A percentile compares a stretch with the other conserved stretches of the same genome.
phyloP scores from a whole-genome alignment of 2,797 vertebrate genomes.

The Botia almorhae region DNA sequence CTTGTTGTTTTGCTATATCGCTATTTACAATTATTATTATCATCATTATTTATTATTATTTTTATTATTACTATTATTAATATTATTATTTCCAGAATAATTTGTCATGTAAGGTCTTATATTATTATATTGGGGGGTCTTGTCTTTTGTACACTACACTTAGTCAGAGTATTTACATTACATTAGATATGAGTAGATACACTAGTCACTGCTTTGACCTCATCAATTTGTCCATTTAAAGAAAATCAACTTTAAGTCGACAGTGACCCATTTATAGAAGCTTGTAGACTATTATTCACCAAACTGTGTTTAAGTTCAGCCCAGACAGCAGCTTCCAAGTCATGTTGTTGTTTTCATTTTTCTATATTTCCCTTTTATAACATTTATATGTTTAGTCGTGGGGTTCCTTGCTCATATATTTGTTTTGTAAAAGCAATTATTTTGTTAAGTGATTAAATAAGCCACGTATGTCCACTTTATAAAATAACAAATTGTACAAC shows the following conservation, averaged over 20 bases:
- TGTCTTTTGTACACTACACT: too few relatives aligned
- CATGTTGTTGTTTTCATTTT: neutral
- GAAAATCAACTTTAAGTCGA: neutral
- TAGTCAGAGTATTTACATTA: too few relatives aligned
- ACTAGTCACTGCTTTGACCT: neutral
- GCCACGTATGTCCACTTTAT: neutral
- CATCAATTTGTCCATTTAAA: neutral
- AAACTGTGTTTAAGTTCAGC: neutral
- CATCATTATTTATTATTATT: too few relatives aligned
- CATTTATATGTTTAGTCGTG: neutral
- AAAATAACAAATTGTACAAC: constrained; percentile 10
- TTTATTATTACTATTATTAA: too few relatives aligned
- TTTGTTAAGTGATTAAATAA: constrained; percentile 6
- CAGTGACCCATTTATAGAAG: neutral
- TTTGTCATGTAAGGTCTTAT: neutral
- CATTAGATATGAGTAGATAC: too few relatives aligned
- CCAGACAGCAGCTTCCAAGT: neutral
- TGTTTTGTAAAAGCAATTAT: neutral
- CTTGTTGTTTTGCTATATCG: neutral
- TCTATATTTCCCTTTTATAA: neutral
- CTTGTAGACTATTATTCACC: neutral
- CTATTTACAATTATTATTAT: too few relatives aligned
- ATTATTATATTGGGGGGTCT: neutral
- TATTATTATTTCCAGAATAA: too few relatives aligned
- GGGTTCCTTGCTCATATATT: neutral